Base-by-base conservation (phyloP, 2,113 vertebrate species). In the Prolemur simus region DNA sequence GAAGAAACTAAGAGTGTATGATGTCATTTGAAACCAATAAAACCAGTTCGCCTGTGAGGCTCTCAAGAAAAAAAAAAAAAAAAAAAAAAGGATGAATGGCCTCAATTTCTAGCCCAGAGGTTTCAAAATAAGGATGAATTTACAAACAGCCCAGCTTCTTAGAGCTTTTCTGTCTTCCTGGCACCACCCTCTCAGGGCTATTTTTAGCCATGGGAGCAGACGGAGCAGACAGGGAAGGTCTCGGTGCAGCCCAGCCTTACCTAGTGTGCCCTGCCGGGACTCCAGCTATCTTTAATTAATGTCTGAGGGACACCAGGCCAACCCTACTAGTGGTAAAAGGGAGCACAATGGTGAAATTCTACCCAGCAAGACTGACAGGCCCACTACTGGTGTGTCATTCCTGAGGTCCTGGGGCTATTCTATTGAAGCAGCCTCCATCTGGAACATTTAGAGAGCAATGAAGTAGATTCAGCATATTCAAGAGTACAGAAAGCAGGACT, bases 211-310 rank as follows among this genome's bases (percentile, higher is more conserved):
- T 23, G 58, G 77, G 77, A 94, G 95, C 77, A 58, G 34, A 52
- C 73, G 84, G 34, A 64, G 52, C 49, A 89, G 94, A 96, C 23
- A 34, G 81, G 56, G 15, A 60, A 82, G 39, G 58, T 86, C 82
- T 76, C 1, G 7, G 34, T 17, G 76, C 45, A 84, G 87, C 74
- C 56, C 29, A 42, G 74, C 17, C 92, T 92, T 25, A 89, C 92
- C 64, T 66, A 20, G 21, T 0, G 8, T 60, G 80, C 92, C 90
- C 85, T 60, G 45, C 52, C 0, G 2, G 63, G 64, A 60, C 87
- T 23, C 66, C 2, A 8, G 84, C 87, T 97, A 96, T 96, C 95
- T 97, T 94, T 94, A 96, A 95, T 97, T 94, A 94, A 96, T 45
- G 94, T 85, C 90, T 73, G 86, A 87, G 78, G 85, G 89, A 76